Evolutionary conservation across 1,140 invertebrate genomes (phyloP).

Genomic region (Stenopsyche tienmushanensis): DNA sequence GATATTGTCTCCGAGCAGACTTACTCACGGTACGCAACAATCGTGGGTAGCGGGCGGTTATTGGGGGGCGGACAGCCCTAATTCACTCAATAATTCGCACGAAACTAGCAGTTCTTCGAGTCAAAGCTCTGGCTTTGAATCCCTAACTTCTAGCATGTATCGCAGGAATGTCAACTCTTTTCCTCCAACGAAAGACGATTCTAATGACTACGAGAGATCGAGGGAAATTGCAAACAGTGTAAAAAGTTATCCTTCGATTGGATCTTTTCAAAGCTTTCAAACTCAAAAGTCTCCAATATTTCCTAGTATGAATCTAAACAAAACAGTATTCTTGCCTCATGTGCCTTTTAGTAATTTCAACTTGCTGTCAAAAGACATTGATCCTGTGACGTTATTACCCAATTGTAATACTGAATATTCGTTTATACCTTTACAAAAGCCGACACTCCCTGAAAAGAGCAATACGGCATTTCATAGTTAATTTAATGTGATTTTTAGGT

Average conservation of each 20-base stretch:
- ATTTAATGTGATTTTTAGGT: no score
- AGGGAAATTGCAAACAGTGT: neutral
- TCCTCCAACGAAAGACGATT: slow-evolving; percentile 51
- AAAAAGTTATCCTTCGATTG: slow-evolving; percentile 8
- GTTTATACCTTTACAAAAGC: slow-evolving; percentile 22
- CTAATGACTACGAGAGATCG: slow-evolving; percentile 46
- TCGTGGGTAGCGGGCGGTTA: slow-evolving; percentile 57
- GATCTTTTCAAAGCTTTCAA: slow-evolving; percentile 22
- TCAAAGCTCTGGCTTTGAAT: slow-evolving; percentile 57
- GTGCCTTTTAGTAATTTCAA: slow-evolving; percentile 29
- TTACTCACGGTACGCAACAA: slow-evolving; percentile 48
- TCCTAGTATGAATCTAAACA: slow-evolving; percentile 20
- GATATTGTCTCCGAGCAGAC: slow-evolving; percentile 53
- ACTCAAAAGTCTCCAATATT: slow-evolving; percentile 17
- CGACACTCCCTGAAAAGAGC: neutral
- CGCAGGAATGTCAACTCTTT: slow-evolving; percentile 51
- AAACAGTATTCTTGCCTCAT: slow-evolving; percentile 24
- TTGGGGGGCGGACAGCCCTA: slow-evolving; percentile 52
- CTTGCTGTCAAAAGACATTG: no score
- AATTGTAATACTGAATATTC: neutral
- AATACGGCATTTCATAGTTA: no score
- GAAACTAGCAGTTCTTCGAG: slow-evolving; percentile 54
- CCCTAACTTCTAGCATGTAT: slow-evolving; percentile 51
- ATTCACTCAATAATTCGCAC: slow-evolving; percentile 46
- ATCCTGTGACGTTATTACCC: no score